Percentiles rank a stretch among this genome's conserved stretches.
phyloP scores from a whole-genome alignment of 2,888 invertebrate species.

The Dryocosmus kuriphilus region DNA sequence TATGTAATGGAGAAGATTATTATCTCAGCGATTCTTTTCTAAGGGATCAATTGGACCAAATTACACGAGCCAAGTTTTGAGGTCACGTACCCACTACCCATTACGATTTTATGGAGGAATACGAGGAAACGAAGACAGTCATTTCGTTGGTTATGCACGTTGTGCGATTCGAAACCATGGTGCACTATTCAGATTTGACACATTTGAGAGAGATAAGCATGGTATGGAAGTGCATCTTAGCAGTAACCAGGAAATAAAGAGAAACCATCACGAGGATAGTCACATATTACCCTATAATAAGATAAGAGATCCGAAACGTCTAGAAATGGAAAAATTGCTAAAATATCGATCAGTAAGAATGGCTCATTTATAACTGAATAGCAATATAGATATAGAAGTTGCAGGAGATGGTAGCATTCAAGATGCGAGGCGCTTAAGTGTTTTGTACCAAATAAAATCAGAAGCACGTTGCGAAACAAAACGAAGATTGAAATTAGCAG shows the following conservation, averaged over 20 bases:
- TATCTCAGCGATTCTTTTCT: no score
- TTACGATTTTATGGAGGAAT: background rate
- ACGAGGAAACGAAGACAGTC: background rate
- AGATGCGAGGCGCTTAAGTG: background rate
- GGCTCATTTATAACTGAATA: background rate
- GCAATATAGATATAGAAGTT: background rate
- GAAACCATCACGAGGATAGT: background rate
- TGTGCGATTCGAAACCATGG: background rate
- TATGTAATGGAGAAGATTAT: no score
- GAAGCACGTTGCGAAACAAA: background rate
- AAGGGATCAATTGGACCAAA: no score
- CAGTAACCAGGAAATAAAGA: background rate
- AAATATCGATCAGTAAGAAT: conserved; percentile 11
- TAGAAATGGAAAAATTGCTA: background rate
- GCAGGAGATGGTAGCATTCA: background rate
- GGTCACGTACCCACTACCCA: background rate
- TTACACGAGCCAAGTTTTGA: no score
- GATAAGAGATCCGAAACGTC: background rate
- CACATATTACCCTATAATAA: background rate
- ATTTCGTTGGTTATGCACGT: background rate
- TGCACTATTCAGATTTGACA: background rate
- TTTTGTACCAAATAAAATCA: background rate
- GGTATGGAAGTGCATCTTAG: background rate
- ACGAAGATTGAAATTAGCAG: background rate
- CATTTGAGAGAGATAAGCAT: background rate